These are phyloP conservation scores for Hydrocynus forskahlii DNA, from an alignment of 2,797 vertebrate species.

Conservation along the genomic window DNA sequence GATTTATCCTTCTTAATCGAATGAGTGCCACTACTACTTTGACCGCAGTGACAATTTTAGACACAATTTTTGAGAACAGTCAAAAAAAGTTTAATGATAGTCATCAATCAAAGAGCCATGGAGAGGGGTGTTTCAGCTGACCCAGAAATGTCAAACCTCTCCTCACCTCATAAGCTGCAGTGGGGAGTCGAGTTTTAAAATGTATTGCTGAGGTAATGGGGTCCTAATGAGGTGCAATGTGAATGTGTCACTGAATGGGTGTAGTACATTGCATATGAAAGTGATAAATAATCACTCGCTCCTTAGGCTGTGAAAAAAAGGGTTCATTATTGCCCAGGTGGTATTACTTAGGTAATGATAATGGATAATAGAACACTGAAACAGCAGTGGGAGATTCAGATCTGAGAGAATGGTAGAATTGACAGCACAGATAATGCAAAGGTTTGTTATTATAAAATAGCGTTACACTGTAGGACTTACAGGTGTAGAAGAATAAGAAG, in stretches of 20 bases:
- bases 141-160: conserved; percentile 55
- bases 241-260: conserved; percentile 39
- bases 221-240: conserved; percentile 55
- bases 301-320: conserved; percentile 2
- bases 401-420: neutral
- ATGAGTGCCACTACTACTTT: conserved; percentile 17
- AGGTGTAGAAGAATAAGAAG: too few relatives aligned
- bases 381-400: conserved; percentile 1
- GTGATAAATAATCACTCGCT: conserved; percentile 43
- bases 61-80: conserved; percentile 40
- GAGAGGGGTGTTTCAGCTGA: conserved; percentile 47
- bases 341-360: conserved; percentile 21
- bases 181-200: conserved; percentile 41
- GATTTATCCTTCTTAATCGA: conserved; percentile 46
- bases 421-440: neutral
- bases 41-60: conserved; percentile 42
- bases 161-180: conserved; percentile 43
- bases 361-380: conserved; percentile 5
- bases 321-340: conserved; percentile 27
- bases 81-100: conserved; percentile 54
- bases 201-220: conserved; percentile 51
- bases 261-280: conserved; percentile 49
- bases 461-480: neutral
- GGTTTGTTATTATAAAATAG: neutral
- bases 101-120: conserved; percentile 59